phyloP scores from a whole-genome alignment of 2,888 invertebrate genomes.

The Brachypalpus laphriformis region DNA sequence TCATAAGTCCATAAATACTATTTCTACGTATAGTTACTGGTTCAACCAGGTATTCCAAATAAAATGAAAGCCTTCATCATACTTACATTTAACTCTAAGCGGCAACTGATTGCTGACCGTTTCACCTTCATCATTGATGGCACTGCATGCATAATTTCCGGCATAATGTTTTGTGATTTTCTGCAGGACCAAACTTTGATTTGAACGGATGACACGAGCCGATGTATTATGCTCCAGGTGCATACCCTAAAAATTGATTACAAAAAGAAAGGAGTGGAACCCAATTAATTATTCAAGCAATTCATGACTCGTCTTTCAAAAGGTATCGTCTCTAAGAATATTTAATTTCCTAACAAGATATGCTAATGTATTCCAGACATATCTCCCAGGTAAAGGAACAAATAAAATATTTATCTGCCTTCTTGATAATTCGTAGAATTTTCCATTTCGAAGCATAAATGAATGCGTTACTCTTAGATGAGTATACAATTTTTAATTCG shows the following conservation, averaged over 20 bases:
- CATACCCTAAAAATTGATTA: conserved; percentile 86
- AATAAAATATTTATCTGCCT: not conserved
- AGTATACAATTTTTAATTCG: not conserved
- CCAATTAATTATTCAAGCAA: not conserved
- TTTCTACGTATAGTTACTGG: no score
- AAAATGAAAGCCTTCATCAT: no score
- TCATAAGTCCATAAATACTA: no score
- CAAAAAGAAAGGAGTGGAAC: conserved; percentile 66
- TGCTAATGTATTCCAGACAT: not conserved
- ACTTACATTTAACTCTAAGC: conserved; percentile 94
- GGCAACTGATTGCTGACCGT: conserved; percentile 93
- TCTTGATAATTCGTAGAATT: not conserved
- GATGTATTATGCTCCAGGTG: conserved; percentile 93
- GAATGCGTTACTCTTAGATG: not conserved
- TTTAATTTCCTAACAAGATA: not conserved
- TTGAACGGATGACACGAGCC: conserved; percentile 94
- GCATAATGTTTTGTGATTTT: conserved; percentile 93
- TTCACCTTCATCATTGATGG: conserved; percentile 94
- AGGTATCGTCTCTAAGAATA: not conserved
- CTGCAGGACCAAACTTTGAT: conserved; percentile 95
- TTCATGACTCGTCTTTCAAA: not conserved
- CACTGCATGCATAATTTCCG: conserved; percentile 94
- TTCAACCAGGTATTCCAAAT: no score
- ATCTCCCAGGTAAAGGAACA: not conserved
- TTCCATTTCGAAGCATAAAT: not conserved